Conservation (phyloP, 1,140 invertebrate genomes). For the Dendroctonus valens region DNA sequence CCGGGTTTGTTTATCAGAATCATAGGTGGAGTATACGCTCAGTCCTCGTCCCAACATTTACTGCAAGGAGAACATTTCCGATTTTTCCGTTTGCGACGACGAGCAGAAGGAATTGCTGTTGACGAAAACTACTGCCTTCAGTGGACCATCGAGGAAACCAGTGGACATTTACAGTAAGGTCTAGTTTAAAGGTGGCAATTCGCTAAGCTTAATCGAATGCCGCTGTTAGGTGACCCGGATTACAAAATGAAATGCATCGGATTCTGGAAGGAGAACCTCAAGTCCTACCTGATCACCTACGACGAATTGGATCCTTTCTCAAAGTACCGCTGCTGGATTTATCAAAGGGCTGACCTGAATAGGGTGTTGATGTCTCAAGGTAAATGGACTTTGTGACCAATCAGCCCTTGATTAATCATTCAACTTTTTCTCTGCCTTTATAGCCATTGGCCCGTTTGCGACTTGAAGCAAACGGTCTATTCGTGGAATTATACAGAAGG, state of each 20-base stretch:
- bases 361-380: conserved; percentile 81
- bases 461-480: conserved; percentile 84
- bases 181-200: background rate
- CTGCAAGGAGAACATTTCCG: conserved; percentile 91
- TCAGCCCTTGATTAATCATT: background rate
- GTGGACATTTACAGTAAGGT: conserved; percentile 86
- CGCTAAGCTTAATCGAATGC: no score
- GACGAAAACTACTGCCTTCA: conserved; percentile 96
- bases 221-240: conserved; percentile 79
- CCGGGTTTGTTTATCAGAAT: conserved; percentile 59
- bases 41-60: conserved; percentile 89
- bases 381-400: conserved; percentile 5
- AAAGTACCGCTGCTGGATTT: conserved; percentile 97
- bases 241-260: conserved; percentile 97
- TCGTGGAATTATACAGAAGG: conserved; percentile 87
- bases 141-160: conserved; percentile 91
- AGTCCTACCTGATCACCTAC: conserved; percentile 95
- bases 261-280: conserved; percentile 97
- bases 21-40: conserved; percentile 88
- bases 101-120: conserved; percentile 92
- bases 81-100: conserved; percentile 89
- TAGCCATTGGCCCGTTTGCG: conserved; percentile 85
- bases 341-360: conserved; percentile 92
- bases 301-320: conserved; percentile 95
- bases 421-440: conserved; percentile 17